Evolutionary conservation across 2,888 invertebrate species (phyloP).

Genomic region (Lordiphosa fenestrarum): DNA sequence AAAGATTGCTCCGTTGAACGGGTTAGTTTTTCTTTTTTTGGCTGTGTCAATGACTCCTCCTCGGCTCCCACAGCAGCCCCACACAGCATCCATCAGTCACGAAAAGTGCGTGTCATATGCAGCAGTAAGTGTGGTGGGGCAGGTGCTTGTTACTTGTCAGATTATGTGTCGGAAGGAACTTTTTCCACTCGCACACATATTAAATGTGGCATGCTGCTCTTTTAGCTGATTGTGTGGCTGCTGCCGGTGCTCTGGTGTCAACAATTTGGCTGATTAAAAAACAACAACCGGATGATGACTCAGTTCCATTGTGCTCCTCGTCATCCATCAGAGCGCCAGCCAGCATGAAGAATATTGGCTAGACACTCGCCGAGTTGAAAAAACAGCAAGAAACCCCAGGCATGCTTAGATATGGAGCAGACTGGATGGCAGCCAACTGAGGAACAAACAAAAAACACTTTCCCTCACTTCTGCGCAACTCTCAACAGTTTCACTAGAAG

Average conservation of each 20-base stretch:
- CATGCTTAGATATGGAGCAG: constrained; percentile 29
- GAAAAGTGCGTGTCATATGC: constrained; percentile 1
- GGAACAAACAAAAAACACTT: constrained; percentile 12
- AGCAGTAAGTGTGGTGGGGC: constrained; percentile 8
- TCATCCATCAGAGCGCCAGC: constrained; percentile 54
- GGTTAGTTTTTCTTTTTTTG: too few relatives aligned
- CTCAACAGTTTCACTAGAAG: constrained; percentile 1
- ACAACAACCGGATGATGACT: constrained; percentile 54
- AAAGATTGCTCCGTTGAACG: too few relatives aligned
- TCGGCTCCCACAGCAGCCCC: too few relatives aligned
- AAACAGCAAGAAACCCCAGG: neutral
- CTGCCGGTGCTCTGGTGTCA: constrained; percentile 49
- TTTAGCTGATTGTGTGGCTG: constrained; percentile 43
- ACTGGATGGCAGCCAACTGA: constrained; percentile 66
- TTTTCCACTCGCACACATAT: constrained; percentile 22
- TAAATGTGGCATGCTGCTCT: constrained; percentile 51
- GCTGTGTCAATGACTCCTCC: too few relatives aligned
- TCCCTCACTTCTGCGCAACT: constrained; percentile 1
- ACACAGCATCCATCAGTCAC: constrained; percentile 3
- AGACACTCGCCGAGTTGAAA: neutral
- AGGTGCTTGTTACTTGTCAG: constrained; percentile 67
- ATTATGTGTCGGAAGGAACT: constrained; percentile 48
- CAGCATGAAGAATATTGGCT: constrained; percentile 50
- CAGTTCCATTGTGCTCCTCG: constrained; percentile 57
- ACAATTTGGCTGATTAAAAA: constrained; percentile 72